phyloP scores from a whole-genome alignment of 2,797 vertebrate genomes.

The Acanthurus lineatus region DNA sequence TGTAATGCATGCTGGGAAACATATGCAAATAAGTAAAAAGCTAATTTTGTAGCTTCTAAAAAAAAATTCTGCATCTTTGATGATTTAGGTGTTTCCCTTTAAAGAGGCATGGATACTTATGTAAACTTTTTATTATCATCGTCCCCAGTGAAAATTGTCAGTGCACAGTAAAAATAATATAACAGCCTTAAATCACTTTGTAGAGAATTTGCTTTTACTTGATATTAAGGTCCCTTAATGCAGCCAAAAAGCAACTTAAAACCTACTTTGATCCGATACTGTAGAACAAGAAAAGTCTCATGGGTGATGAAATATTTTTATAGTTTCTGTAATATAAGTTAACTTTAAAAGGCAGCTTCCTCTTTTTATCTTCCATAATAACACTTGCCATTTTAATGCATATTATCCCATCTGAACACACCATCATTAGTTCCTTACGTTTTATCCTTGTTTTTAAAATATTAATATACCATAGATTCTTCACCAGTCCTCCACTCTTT shows the following conservation, averaged over 20 bases:
- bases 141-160: neutral
- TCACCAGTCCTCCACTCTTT: neutral
- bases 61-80: neutral
- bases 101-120: neutral
- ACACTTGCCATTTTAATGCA: neutral
- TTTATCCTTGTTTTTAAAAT: neutral
- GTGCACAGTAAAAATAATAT: no score
- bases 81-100: neutral
- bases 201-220: neutral
- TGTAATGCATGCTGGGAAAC: neutral
- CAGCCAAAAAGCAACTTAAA: neutral
- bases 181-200: no score
- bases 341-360: neutral
- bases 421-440: neutral
- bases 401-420: neutral
- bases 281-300: neutral
- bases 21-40: neutral
- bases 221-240: neutral
- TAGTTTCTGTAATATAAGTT: neutral
- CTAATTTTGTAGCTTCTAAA: neutral
- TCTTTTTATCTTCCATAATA: neutral
- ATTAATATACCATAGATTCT: neutral
- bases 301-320: neutral
- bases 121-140: neutral
- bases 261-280: neutral